Percentiles rank a stretch among this genome's conserved stretches.
These are phyloP conservation scores for Piprites chloris DNA, from an alignment of 2,113 vertebrate species.

Conservation along the genomic window DNA sequence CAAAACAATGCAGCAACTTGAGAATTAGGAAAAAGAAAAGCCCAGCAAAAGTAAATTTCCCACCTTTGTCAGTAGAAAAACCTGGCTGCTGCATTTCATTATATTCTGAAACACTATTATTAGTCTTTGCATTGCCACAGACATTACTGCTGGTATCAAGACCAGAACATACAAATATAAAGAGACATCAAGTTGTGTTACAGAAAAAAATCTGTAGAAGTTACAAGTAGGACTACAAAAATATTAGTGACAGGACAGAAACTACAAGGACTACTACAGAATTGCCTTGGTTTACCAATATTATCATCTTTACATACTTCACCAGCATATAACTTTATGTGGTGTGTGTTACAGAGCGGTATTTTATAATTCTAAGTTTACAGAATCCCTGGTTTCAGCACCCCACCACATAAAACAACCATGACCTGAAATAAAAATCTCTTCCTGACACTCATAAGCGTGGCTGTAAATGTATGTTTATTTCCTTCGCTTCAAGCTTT, in stretches of 20 bases:
- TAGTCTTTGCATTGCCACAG: not conserved
- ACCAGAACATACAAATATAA: not conserved
- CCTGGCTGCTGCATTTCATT: not conserved
- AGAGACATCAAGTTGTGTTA: not conserved
- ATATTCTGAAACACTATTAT: not conserved
- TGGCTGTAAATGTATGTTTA: not conserved
- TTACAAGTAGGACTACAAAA: not conserved
- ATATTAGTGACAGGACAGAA: not conserved
- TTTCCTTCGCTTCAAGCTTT: not conserved
- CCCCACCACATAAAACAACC: not conserved
- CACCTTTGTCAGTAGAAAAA: not conserved
- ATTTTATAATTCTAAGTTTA: not conserved
- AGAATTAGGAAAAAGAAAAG: not conserved
- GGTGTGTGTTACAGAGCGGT: not conserved
- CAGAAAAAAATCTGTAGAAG: not conserved
- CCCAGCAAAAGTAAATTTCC: not conserved
- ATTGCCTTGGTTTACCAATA: not conserved
- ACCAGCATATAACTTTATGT: fast-evolving
- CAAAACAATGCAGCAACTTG: not conserved
- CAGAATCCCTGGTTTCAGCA: not conserved
- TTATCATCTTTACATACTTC: not conserved
- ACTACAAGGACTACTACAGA: not conserved
- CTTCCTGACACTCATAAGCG: fast-evolving
- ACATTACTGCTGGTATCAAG: not conserved
- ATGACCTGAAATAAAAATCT: not conserved